phyloP scores from a whole-genome alignment of 2,797 vertebrate genomes.

The Paedocypris micromegethes region DNA sequence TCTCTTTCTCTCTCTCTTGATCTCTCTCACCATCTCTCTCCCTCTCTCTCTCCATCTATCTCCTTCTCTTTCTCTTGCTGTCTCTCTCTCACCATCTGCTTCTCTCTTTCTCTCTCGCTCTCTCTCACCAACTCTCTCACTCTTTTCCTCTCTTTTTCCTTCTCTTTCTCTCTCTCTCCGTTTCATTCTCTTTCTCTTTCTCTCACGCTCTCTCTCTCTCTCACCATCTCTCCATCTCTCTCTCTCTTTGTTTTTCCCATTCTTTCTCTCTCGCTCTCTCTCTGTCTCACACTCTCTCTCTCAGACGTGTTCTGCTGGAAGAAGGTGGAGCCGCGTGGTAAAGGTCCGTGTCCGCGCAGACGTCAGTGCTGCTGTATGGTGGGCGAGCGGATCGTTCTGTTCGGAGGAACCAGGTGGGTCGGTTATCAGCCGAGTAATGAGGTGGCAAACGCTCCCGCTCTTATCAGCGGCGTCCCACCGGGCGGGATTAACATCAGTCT shows the following conservation, averaged over 20 bases:
- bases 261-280: neutral
- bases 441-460: conserved; percentile 51
- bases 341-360: conserved; percentile 89
- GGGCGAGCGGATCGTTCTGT: conserved; percentile 93
- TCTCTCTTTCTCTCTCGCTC: no score
- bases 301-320: conserved; percentile 77
- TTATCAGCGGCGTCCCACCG: conserved; percentile 61
- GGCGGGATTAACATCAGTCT: conserved; percentile 34
- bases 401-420: conserved; percentile 91
- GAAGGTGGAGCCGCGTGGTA: conserved; percentile 91
- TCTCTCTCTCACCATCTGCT: conserved; percentile 21
- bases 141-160: no score
- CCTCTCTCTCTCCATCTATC: neutral
- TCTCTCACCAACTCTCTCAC: no score
- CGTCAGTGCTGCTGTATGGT: conserved; percentile 98
- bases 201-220: no score
- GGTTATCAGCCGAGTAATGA: conserved; percentile 62
- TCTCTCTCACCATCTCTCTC: conserved; percentile 6
- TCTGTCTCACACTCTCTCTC: conserved; percentile 7
- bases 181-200: no score
- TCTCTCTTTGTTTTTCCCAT: no score
- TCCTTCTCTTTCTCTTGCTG: no score
- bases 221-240: no score
- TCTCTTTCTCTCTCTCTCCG: no score
- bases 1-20: no score